phyloP scores from a whole-genome alignment of 2,113 vertebrate species.

The Dasyprocta punctata region DNA sequence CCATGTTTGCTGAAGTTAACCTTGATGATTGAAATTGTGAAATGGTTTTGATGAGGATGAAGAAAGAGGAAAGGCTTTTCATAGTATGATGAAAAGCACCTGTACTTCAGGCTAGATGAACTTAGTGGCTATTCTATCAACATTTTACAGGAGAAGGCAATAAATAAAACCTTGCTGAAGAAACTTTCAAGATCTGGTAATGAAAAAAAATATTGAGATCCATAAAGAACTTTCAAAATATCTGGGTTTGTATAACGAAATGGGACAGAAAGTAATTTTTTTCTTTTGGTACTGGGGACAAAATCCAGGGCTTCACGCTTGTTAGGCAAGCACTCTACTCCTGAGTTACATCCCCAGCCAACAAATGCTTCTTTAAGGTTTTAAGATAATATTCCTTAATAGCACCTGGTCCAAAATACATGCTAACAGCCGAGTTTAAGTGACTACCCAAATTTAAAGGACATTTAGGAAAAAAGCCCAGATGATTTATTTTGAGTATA shows the following conservation, averaged over 20 bases:
- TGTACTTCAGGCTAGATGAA: background rate
- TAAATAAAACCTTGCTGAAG: background rate
- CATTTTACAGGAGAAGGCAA: background rate
- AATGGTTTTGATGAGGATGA: background rate
- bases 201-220: background rate
- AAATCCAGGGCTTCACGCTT: background rate
- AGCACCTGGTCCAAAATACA: background rate
- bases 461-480: conserved; percentile 15
- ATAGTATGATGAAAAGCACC: background rate
- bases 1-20: conserved; percentile 33
- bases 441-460: background rate
- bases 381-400: background rate
- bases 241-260: background rate
- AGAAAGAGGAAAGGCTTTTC: conserved; percentile 29
- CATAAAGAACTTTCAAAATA: background rate
- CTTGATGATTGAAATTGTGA: background rate
- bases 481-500: background rate
- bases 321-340: background rate
- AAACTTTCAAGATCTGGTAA: background rate
- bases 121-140: background rate
- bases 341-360: background rate
- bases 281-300: background rate
- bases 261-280: background rate
- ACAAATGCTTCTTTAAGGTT: conserved; percentile 1
- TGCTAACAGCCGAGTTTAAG: background rate